Percentiles rank a stretch among this genome's conserved stretches.
phyloP scores from a whole-genome alignment of 2,888 invertebrate species.

The Chymomyza procnemis region DNA sequence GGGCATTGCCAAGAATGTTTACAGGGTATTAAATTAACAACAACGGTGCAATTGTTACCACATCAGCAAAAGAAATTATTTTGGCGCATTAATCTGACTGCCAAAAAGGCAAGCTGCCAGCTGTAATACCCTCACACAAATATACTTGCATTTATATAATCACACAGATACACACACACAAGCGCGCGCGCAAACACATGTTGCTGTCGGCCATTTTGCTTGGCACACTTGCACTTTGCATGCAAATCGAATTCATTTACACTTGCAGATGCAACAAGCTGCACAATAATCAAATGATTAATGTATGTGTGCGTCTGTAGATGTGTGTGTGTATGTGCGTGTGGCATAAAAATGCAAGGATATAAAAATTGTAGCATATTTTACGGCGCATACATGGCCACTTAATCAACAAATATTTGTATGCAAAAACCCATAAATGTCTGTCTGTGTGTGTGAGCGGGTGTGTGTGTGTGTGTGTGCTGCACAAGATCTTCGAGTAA shows the following conservation, averaged over 20 bases:
- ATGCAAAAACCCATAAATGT: constrained; percentile 12
- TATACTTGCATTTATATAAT: too few species aligned
- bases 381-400: constrained; percentile 15
- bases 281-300: constrained; percentile 12
- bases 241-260: constrained; percentile 2
- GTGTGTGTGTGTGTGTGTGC: too few species aligned
- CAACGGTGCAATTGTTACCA: background rate
- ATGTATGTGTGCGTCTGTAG: background rate
- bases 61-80: background rate
- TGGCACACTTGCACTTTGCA: background rate
- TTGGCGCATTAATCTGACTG: constrained; percentile 11
- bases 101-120: constrained; percentile 21
- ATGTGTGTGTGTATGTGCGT: background rate
- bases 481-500: constrained; percentile 17
- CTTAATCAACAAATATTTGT: constrained; percentile 23
- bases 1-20: too few species aligned
- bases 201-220: background rate
- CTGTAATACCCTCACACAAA: background rate
- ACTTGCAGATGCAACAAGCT: background rate
- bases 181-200: background rate
- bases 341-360: background rate
- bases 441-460: too few species aligned
- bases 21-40: background rate
- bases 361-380: constrained; percentile 14
- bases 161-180: background rate